phyloP scores from a whole-genome alignment of 2,888 invertebrate genomes.

The Gymnoscelis rufifasciata region DNA sequence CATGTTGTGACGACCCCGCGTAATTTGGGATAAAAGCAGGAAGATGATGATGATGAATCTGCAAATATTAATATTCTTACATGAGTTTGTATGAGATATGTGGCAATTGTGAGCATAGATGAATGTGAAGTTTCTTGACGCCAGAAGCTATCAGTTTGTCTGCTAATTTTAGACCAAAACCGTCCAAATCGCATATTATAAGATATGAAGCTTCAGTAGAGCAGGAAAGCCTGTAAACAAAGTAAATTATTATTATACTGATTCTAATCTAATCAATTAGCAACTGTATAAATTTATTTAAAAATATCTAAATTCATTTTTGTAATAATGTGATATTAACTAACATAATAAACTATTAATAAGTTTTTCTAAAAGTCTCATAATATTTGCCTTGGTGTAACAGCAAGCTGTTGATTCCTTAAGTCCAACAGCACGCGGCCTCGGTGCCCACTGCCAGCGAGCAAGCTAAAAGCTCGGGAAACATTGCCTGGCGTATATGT shows the following conservation, averaged over 20 bases:
- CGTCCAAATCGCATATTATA: conserved; percentile 36
- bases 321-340: no score
- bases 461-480: conserved; percentile 43
- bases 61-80: no score
- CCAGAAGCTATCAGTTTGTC: conserved; percentile 10
- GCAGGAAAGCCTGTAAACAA: conserved; percentile 29
- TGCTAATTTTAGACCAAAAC: conserved; percentile 36
- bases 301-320: no score
- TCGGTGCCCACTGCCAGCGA: conserved; percentile 48
- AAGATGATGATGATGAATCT: no score
- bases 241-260: no score
- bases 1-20: no score
- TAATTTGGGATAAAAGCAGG: no score
- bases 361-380: no score
- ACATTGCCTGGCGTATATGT: conserved; percentile 41
- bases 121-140: conserved; percentile 12
- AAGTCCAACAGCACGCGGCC: conserved; percentile 50
- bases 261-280: no score
- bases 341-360: no score
- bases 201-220: conserved; percentile 30
- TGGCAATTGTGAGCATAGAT: conserved; percentile 1
- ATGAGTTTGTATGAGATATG: conserved; percentile 28
- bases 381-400: conserved; percentile 33
- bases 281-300: no score
- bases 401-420: conserved; percentile 13